These are phyloP conservation scores for Antheraea assamensis DNA, from an alignment of 2,888 invertebrate genomes.

Conservation along the genomic window DNA sequence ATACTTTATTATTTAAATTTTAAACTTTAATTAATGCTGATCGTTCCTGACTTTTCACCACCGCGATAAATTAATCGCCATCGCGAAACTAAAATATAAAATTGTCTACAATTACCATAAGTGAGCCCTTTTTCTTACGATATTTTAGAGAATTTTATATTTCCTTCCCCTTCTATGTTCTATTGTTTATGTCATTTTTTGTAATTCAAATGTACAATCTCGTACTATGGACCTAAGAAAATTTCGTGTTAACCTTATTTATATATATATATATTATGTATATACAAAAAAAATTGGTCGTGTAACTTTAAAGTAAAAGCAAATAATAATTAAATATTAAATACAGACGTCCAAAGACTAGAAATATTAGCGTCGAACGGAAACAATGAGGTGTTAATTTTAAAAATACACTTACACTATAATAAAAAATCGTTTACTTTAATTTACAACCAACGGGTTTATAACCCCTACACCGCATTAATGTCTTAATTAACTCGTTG, in stretches of 20 bases:
- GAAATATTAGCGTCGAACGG: constrained; percentile 11
- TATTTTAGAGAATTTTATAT: constrained; percentile 58
- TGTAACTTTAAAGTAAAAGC: not conserved
- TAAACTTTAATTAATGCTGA: constrained; percentile 12
- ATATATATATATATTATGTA: not conserved
- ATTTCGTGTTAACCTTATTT: constrained; percentile 4
- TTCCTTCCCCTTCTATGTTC: constrained; percentile 31
- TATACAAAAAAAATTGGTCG: not conserved
- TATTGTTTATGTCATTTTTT: constrained; percentile 30
- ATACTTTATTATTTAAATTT: constrained; percentile 11
- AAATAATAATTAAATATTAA: not conserved
- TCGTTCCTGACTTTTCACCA: constrained; percentile 42
- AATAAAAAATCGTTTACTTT: not conserved
- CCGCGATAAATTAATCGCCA: constrained; percentile 34
- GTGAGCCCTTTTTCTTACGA: constrained; percentile 66
- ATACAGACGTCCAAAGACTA: constrained; percentile 15
- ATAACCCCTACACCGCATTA: not conserved
- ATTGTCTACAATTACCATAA: constrained; percentile 53
- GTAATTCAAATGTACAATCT: constrained; percentile 1
- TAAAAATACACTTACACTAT: constrained; percentile 1
- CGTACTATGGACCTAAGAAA: not conserved
- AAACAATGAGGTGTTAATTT: not conserved
- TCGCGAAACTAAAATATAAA: constrained; percentile 54
- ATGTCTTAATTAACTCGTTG: not conserved
- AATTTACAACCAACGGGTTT: not conserved